Evolutionary conservation across 2,113 vertebrate species (phyloP), one percentile per base, ranked within the genome.

Genomic region (human (Homo sapiens)): DNA sequence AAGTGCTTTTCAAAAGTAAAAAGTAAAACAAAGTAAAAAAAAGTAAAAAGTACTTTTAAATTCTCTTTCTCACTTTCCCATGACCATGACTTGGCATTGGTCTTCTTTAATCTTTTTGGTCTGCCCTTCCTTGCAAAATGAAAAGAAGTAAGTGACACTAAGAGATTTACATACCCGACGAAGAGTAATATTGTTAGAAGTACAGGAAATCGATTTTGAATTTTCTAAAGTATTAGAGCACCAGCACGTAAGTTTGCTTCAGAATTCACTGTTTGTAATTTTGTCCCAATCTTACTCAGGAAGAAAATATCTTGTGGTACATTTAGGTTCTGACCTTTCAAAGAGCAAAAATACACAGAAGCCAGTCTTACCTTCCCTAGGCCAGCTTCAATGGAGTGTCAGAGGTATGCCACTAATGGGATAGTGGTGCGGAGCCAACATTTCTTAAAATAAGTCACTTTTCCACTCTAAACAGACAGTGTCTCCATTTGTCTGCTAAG

Each of bases 391-490:
- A 18, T 70, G 72, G 17, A 86, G 61, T 75, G 76, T 90, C 76
- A 81, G 70, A 91, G 48, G 80, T 48, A 59, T 5, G 87, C 72
- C 96, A 84, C 92, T 88, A 85, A 79, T 32, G 48, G 87, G 45
- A 70, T 0, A 52, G 72, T 40, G 86, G 72, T 64, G 38, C 43
- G 55, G 52, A 94, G 95, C 45, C 85, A 81, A 79, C 38, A 6
- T 48, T 93, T 89, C 83, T 88, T 90, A 97, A 94, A 97, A 94
- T 96, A 96, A 97, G 80, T 76, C 81, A 79, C 70, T 96, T 91
- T 97, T 59, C 80, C 84, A 95, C 81, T 76, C 81, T 59, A 72
- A 93, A 81, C 66, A 96, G 80, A 96, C 84, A 96, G 52, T 75
- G 91, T 93, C 85, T 89, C 89, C 79, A 57, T 84, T 92, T 86